Evolutionary conservation across 2,888 invertebrate genomes (phyloP).

Genomic region (Dusona sp.): DNA sequence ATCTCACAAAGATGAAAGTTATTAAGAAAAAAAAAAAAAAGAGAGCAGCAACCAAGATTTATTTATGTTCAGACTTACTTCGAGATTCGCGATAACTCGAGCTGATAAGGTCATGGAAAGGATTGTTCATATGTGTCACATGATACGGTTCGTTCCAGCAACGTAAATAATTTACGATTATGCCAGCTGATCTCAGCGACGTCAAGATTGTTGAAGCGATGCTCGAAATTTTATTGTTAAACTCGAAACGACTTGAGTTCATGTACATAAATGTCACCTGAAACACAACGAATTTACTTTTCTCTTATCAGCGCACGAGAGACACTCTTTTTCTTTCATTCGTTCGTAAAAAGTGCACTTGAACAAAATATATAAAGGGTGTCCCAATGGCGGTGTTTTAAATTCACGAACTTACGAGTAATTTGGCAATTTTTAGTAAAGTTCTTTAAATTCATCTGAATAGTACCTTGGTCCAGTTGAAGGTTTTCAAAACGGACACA

Average conservation of each 20-base stretch:
- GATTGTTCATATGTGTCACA: conserved; percentile 93
- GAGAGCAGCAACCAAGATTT: not conserved
- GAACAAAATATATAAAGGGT: not conserved
- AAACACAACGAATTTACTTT: not conserved
- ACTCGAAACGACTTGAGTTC: conserved; percentile 91
- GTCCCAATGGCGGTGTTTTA: not conserved
- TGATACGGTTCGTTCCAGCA: conserved; percentile 91
- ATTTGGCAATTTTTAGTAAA: not conserved
- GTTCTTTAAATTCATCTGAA: not conserved
- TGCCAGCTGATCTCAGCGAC: conserved; percentile 89
- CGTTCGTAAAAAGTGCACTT: not conserved
- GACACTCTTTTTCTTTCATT: not conserved
- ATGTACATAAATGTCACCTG: conserved; percentile 94
- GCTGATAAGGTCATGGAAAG: conserved; percentile 92
- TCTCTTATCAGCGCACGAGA: not conserved
- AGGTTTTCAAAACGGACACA: conserved; percentile 92
- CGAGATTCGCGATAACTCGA: conserved; percentile 94
- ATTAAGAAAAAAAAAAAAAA: not conserved
- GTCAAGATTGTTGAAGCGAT: conserved; percentile 92
- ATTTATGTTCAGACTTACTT: conserved; percentile 85
- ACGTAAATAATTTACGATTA: conserved; percentile 88
- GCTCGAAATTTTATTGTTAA: conserved; percentile 87
- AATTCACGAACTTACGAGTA: too few relatives aligned
- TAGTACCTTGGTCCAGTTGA: conserved; percentile 95
- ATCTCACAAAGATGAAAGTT: not conserved